Conservation (phyloP, 2,113 vertebrate species). For the Phasianus colchicus region DNA sequence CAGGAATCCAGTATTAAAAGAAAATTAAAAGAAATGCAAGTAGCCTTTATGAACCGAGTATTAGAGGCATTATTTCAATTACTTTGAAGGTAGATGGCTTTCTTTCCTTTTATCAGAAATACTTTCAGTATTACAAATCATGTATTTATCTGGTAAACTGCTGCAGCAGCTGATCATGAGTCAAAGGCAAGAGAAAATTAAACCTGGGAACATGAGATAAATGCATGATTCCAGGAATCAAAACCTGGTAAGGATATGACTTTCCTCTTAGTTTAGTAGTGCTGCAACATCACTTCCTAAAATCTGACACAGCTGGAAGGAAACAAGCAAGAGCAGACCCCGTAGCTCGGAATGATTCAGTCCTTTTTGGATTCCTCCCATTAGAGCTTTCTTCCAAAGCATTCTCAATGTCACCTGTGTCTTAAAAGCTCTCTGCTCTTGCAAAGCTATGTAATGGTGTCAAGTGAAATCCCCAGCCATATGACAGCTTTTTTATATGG, state of each 20-base stretch:
- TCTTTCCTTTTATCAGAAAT: conserved; percentile 3
- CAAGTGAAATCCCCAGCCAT: background rate
- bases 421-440: background rate
- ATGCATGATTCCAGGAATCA: background rate
- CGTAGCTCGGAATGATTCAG: background rate
- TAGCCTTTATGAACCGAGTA: background rate
- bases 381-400: conserved; percentile 22
- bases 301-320: background rate
- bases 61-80: conserved; percentile 2
- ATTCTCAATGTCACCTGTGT: background rate
- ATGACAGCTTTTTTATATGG: background rate
- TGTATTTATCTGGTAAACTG: conserved; percentile 32
- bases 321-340: background rate
- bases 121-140: background rate
- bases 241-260: background rate
- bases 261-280: background rate
- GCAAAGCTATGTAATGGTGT: background rate
- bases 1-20: conserved; percentile 44
- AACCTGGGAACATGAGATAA: background rate
- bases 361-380: background rate
- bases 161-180: conserved; percentile 2
- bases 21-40: conserved; percentile 40
- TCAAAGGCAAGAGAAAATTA: conserved; percentile 32
- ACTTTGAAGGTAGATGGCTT: background rate
- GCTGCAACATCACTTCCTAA: background rate